Evolutionary conservation across 2,113 vertebrate genomes (phyloP), one percentile per base, ranked within the genome.

Genomic region (Cyanoliseus patagonus): DNA sequence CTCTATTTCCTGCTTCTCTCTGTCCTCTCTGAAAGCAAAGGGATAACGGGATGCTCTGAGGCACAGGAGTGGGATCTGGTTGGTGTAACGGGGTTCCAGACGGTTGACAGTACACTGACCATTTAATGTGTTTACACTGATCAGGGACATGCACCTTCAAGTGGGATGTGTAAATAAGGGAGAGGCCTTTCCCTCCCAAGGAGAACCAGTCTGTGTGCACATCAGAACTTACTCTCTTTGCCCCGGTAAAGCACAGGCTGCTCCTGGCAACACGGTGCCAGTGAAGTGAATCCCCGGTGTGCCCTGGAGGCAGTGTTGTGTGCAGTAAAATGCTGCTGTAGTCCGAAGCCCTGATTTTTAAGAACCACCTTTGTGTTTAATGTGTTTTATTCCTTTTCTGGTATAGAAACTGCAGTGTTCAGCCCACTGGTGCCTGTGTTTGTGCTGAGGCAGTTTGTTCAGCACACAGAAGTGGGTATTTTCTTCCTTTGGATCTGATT

Each of bases 281-380:
- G 11, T 13, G 72, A 24, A 57, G 51, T 5, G 3, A 25, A 49
- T 41, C 49, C 27, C 27, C 52, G 0, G 59, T 0, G 1, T 2
- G 75, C 30, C 44, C 52, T 33, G 73, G 67, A 5, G 22, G 64
- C 1, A 0, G 3, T 0, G 33, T 3, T 2, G 8, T 0, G 28
- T 13, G 2, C 1, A 7, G 8, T 10, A 17, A 17, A 42, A 5
- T 0, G 6, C 12, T 1, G 5, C 35, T 1, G 11, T 6, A 6
- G n/a, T 37, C 33, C 4, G 18, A 4, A 10, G 28, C 47, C 42
- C 37, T 5, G 18, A 4, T 44, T 35, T 25, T 7, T 25, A 55
- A 39, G 49, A n/a, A 6, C 5, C n/a, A 4, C 9, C 9, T 6
- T 28, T 8, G 35, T 46, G 31, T 18, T 37, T 4, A 6, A 4